A percentile compares a stretch with the other conserved stretches of the same genome.
Conservation (phyloP, 2,797 vertebrate species). For the Gobionotothen gibberifrons region DNA sequence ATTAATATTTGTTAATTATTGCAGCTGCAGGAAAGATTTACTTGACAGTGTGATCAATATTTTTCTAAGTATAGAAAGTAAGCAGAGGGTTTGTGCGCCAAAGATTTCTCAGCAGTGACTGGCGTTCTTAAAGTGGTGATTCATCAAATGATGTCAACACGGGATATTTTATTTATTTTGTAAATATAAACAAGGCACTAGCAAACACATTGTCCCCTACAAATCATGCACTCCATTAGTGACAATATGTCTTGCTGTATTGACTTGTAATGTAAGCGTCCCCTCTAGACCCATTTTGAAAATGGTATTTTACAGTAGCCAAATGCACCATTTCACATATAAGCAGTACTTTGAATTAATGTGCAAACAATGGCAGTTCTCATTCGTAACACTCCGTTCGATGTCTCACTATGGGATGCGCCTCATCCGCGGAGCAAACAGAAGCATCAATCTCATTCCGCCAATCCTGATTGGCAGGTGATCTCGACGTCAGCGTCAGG, state of each 20-base stretch:
- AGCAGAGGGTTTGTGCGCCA: constrained; percentile 42
- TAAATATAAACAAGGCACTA: constrained; percentile 56
- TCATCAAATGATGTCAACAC: constrained; percentile 62
- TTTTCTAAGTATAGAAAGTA: constrained; percentile 42
- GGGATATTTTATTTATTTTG: constrained; percentile 26
- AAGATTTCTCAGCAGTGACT: constrained; percentile 35
- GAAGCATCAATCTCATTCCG: too few relatives aligned
- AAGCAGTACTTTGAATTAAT: constrained; percentile 23
- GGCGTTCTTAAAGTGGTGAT: constrained; percentile 61
- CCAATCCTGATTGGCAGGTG: too few relatives aligned
- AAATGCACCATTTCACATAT: constrained; percentile 33
- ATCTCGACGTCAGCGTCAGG: too few relatives aligned
- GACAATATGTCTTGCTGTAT: constrained; percentile 46
- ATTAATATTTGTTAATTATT: constrained; percentile 33
- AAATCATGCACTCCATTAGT: constrained; percentile 63
- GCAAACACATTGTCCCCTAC: constrained; percentile 54
- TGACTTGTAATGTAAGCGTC: constrained; percentile 50
- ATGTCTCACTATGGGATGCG: too few relatives aligned
- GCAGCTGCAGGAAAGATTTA: constrained; percentile 31
- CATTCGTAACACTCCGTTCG: too few relatives aligned
- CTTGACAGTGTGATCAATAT: constrained; percentile 51
- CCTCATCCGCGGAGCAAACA: too few relatives aligned
- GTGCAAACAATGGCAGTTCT: background rate
- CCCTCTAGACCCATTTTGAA: constrained; percentile 17
- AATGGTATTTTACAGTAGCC: constrained; percentile 24